A percentile compares a stretch with the other conserved stretches of the same genome.
Conservation (phyloP, 1,140 invertebrate genomes). For the Druon quercuslanigerum region DNA sequence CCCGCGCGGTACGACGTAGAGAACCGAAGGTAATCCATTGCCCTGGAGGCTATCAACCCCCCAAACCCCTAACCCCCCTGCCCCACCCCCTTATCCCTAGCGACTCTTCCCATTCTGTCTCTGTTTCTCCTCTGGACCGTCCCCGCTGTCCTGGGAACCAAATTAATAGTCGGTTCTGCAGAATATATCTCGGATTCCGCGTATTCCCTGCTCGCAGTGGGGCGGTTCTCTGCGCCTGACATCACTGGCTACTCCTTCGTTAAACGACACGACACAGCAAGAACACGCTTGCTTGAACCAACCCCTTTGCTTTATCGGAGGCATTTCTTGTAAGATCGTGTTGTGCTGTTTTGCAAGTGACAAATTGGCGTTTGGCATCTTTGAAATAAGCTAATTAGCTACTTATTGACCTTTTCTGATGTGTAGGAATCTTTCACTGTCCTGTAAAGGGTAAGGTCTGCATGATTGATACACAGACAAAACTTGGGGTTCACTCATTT, state of each 20-base stretch:
- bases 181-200: constrained; percentile 68
- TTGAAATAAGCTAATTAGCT: neutral
- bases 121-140: constrained; percentile 41
- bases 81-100: constrained; percentile 44
- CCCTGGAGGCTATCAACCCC: constrained; percentile 67
- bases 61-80: constrained; percentile 40
- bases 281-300: constrained; percentile 35
- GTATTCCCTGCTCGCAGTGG: constrained; percentile 53
- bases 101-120: constrained; percentile 47
- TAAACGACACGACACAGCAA: constrained; percentile 45
- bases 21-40: constrained; percentile 71
- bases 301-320: neutral
- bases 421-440: no score
- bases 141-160: constrained; percentile 69
- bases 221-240: constrained; percentile 55
- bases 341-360: neutral
- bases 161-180: constrained; percentile 74
- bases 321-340: neutral
- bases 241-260: constrained; percentile 49
- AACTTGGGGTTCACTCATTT: no score
- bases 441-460: no score
- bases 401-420: neutral
- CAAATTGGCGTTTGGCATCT: neutral
- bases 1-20: constrained; percentile 42
- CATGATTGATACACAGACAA: no score